These are phyloP conservation scores for Zhuqinia jingwanae DNA, from an alignment of 2,888 invertebrate species.

Conservation along the genomic window DNA sequence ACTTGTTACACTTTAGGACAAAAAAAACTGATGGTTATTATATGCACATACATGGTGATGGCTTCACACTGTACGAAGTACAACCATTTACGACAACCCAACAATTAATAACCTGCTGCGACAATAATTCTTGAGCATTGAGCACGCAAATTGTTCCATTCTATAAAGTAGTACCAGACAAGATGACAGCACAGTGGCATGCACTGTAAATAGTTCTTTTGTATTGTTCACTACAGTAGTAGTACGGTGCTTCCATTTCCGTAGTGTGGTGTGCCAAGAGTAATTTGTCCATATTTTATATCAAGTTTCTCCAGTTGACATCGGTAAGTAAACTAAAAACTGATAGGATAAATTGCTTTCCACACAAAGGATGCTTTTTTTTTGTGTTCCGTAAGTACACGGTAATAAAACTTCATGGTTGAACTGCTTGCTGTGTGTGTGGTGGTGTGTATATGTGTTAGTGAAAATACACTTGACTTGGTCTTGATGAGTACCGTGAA, in stretches of 20 bases:
- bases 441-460: background rate
- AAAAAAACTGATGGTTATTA: too few species aligned
- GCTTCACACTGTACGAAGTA: background rate
- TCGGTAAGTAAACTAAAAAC: background rate
- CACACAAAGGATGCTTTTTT: background rate
- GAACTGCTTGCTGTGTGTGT: background rate
- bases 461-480: background rate
- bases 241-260: background rate
- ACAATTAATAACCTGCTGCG: constrained; percentile 11
- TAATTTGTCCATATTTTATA: constrained; percentile 21
- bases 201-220: background rate
- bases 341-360: constrained; percentile 18
- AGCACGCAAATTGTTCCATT: background rate
- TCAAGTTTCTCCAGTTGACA: background rate
- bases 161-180: background rate
- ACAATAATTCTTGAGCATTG: background rate
- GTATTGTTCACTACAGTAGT: background rate
- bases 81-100: background rate
- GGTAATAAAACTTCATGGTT: background rate
- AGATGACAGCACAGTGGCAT: background rate
- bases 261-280: background rate
- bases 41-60: background rate
- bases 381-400: background rate
- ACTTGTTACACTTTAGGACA: background rate
- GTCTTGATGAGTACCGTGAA: background rate